A percentile compares a stretch with the other conserved stretches of the same genome.
These are phyloP conservation scores for Calycopis cecrops DNA, from an alignment of 1,140 invertebrate genomes.

Conservation along the genomic window DNA sequence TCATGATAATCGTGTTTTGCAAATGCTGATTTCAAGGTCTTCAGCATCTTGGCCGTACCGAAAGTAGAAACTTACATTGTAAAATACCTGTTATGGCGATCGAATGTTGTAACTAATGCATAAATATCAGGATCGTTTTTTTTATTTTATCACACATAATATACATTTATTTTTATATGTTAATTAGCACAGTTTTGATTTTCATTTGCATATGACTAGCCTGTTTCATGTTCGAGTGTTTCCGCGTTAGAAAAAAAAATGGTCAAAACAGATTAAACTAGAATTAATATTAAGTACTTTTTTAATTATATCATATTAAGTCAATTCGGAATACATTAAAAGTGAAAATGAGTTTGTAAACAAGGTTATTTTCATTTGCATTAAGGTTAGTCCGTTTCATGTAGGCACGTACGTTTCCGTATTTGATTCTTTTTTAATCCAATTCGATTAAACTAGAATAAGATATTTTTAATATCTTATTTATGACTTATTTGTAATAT, in stretches of 20 bases:
- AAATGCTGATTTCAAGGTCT: conserved; percentile 53
- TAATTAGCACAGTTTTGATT: conserved; percentile 1
- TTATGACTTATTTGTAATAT: no score
- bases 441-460: no score
- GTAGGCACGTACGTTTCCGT: no score
- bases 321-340: no score
- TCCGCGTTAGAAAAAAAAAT: not conserved
- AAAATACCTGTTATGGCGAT: conserved; percentile 43
- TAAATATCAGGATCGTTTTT: conserved; percentile 9
- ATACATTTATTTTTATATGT: conserved; percentile 9
- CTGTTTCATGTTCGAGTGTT: not conserved
- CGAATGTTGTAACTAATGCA: conserved; percentile 31
- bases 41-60: conserved; percentile 51
- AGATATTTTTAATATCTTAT: no score
- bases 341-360: no score
- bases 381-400: no score
- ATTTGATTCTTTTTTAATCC: no score
- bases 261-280: no score
- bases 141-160: conserved; percentile 10
- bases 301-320: no score
- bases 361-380: no score
- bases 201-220: not conserved
- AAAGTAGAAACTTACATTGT: conserved; percentile 60
- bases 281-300: no score
- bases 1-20: conserved; percentile 35